Percentiles rank a stretch among this genome's conserved stretches.
phyloP scores from a whole-genome alignment of 2,797 vertebrate species.

The Microhierax caerulescens region DNA sequence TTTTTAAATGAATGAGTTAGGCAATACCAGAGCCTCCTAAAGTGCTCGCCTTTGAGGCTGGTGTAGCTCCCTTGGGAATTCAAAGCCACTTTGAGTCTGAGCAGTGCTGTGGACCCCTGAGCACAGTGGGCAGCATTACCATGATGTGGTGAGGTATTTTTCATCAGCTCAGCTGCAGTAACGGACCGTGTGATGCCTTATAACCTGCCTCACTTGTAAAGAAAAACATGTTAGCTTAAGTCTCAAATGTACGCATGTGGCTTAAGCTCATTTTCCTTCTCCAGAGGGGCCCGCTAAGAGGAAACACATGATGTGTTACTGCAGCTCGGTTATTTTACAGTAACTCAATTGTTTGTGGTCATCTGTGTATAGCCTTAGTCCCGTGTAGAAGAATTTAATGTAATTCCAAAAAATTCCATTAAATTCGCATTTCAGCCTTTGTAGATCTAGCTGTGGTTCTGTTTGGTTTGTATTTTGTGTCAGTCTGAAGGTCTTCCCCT shows the following conservation, averaged over 20 bases:
- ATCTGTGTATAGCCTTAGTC: background rate
- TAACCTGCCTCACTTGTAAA: background rate
- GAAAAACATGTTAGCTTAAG: background rate
- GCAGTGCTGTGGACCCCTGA: background rate
- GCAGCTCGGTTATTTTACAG: background rate
- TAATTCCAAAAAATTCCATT: background rate
- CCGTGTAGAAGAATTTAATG: background rate
- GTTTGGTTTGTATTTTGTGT: background rate
- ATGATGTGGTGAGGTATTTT: background rate
- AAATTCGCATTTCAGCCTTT: background rate
- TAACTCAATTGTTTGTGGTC: background rate
- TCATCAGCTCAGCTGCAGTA: background rate
- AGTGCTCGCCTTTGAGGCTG: background rate
- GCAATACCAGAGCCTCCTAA: background rate
- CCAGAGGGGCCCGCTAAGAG: background rate
- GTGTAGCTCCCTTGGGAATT: background rate
- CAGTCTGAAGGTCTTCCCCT: background rate
- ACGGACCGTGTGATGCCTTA: background rate
- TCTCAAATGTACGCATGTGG: background rate
- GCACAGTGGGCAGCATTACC: background rate
- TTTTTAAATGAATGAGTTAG: background rate
- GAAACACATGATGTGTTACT: background rate
- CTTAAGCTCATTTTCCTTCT: constrained; percentile 7
- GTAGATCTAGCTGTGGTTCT: background rate
- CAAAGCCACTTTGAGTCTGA: background rate